Conservation (phyloP, 2,888 invertebrate species). For the Liposcelis brunnea region DNA sequence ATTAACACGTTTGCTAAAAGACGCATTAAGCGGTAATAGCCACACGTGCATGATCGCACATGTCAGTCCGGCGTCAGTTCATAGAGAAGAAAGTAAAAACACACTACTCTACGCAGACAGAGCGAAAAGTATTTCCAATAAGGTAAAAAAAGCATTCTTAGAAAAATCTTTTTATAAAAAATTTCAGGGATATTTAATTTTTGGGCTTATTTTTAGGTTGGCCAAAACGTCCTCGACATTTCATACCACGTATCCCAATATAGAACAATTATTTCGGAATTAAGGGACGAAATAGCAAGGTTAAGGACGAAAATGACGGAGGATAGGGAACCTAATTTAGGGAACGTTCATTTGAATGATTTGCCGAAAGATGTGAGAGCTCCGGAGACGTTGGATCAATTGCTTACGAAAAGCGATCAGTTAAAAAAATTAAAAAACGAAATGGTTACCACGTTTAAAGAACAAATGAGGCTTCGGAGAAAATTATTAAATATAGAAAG, state of each 20-base stretch:
- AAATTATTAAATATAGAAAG: conserved; percentile 84
- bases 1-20: conserved; percentile 72
- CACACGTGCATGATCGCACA: conserved; percentile 96
- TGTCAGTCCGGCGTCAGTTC: conserved; percentile 63
- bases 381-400: not conserved
- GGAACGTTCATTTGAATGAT: not conserved
- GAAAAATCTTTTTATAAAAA: not conserved
- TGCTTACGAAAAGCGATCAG: not conserved
- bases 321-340: conserved; percentile 24
- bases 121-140: conserved; percentile 84
- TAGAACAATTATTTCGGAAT: conserved; percentile 59
- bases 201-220: conserved; percentile 30
- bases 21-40: conserved; percentile 78
- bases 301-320: conserved; percentile 67
- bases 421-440: conserved; percentile 31
- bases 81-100: conserved; percentile 83
- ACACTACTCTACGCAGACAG: conserved; percentile 87
- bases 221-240: conserved; percentile 44
- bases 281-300: conserved; percentile 68
- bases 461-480: conserved; percentile 77
- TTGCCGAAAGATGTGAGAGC: not conserved
- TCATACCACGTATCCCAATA: conserved; percentile 72
- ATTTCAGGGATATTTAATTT: not conserved
- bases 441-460: conserved; percentile 75
- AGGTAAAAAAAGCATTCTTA: conserved; percentile 31